Evolutionary conservation across 2,113 vertebrate species (phyloP).

Genomic region (Perca flavescens): DNA sequence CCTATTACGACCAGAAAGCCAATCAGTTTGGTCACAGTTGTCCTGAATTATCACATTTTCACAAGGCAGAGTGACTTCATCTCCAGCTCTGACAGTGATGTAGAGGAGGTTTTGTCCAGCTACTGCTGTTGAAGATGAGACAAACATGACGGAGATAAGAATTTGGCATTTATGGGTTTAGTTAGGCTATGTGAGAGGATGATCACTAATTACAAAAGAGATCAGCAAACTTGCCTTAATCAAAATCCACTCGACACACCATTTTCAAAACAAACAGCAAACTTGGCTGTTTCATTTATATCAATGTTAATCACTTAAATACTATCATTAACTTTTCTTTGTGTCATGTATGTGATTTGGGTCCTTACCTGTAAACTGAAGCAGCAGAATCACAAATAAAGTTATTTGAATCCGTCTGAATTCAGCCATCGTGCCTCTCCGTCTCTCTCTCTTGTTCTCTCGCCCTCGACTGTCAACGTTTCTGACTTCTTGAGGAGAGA

Average conservation of each 20-base stretch:
- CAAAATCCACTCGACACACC: not conserved
- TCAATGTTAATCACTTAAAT: no score
- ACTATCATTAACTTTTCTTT: no score
- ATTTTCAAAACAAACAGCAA: no score
- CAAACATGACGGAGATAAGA: not conserved
- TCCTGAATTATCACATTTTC: not conserved
- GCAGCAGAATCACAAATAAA: not conserved
- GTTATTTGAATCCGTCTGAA: not conserved
- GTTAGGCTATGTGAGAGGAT: no score
- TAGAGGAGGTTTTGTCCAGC: not conserved
- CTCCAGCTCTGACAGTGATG: not conserved
- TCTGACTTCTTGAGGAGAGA: not conserved
- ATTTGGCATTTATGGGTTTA: not conserved
- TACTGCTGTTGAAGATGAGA: not conserved
- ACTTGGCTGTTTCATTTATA: no score
- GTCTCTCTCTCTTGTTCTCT: not conserved
- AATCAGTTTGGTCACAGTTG: no score
- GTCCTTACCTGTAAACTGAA: no score
- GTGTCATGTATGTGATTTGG: no score
- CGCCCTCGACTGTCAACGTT: not conserved
- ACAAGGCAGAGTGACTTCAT: not conserved
- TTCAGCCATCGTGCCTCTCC: not conserved
- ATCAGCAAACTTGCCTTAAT: no score
- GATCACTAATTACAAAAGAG: no score
- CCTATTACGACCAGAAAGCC: fast-evolving